These are phyloP conservation scores for Archips crataeganus DNA, from an alignment of 2,888 invertebrate species.

Conservation along the genomic window DNA sequence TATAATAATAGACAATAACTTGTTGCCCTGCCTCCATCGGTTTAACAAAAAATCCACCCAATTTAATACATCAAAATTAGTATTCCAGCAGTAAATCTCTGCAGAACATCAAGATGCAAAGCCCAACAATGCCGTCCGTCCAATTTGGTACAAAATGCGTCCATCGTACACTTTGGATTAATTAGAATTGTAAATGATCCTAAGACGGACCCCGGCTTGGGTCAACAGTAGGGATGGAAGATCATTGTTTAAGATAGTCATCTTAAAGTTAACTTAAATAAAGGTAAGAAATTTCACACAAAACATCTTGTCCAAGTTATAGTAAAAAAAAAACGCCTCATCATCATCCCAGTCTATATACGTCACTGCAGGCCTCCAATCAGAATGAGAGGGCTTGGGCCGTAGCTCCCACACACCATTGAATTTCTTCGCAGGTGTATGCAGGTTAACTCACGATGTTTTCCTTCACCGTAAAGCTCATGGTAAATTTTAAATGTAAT, in stretches of 20 bases:
- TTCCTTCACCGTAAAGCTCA: too few relatives aligned
- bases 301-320: too few relatives aligned
- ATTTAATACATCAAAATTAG: slow-evolving; percentile 36
- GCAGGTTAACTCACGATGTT: too few relatives aligned
- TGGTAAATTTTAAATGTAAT: too few relatives aligned
- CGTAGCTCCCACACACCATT: too few relatives aligned
- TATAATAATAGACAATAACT: too few relatives aligned
- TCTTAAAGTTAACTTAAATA: not conserved
- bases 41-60: slow-evolving; percentile 17
- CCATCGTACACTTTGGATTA: slow-evolving; percentile 40
- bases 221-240: slow-evolving; percentile 36
- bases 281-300: not conserved
- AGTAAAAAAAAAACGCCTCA: too few relatives aligned
- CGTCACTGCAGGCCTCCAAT: too few relatives aligned
- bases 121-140: slow-evolving; percentile 38
- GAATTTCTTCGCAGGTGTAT: too few relatives aligned
- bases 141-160: slow-evolving; percentile 38
- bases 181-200: slow-evolving; percentile 42
- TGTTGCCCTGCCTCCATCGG: too few relatives aligned
- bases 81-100: slow-evolving; percentile 38
- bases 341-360: too few relatives aligned
- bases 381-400: too few relatives aligned
- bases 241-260: slow-evolving; percentile 14
- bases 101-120: slow-evolving; percentile 42
- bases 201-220: slow-evolving; percentile 35